Base-by-base conservation (phyloP, 2,888 invertebrate species). In the Latrodectus hesperus region DNA sequence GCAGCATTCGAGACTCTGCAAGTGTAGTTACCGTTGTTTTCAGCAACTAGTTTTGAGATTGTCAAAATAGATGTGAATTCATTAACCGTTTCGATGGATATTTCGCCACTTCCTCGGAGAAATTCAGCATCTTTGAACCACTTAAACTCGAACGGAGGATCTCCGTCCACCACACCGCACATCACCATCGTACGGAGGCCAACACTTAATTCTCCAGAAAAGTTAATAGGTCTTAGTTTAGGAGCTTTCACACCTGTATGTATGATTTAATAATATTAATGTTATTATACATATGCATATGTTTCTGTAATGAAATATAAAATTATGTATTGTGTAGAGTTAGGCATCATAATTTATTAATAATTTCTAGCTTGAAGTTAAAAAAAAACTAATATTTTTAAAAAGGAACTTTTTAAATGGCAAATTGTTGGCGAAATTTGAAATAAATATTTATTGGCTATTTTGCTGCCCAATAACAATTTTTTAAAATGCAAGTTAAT, bases 111-210 rank as follows among this genome's bases (percentile, higher is more conserved):
- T 5, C 17, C 67, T 22, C 67, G 51, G 12, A 22, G 26, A n/a
- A 52, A 14, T 5, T 8, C 16, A n/a, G 84, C 87, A 68, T 88
- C 81, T 82, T 83, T 89, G 68, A 55, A 76, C 90, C 89, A 90
- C 11, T 71, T 55, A 75, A 89, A 86, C 5, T 14, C 9, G 22
- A 89, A 80, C 5, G 90, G 89, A 26, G 73, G 65, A 71, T 82
- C 81, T 9, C 90, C 90, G 52, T 89, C 83, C 1, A 84, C 70
- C 2, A 89, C 84, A 6, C 78, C 68, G 73, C 84, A 88, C n/a
- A 73, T 52, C 9, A 83, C 67, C 9, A 53, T 52, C 51, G 81
- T 60, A 72, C 77, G 71, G n/a, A 22, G 65, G 6, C 77, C 83
- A n/a, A 65, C 38, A 12, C 11, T 17, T 12, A 68, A 14, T 6